Conservation (phyloP, 2,888 invertebrate genomes). For the Melieria omissa region DNA sequence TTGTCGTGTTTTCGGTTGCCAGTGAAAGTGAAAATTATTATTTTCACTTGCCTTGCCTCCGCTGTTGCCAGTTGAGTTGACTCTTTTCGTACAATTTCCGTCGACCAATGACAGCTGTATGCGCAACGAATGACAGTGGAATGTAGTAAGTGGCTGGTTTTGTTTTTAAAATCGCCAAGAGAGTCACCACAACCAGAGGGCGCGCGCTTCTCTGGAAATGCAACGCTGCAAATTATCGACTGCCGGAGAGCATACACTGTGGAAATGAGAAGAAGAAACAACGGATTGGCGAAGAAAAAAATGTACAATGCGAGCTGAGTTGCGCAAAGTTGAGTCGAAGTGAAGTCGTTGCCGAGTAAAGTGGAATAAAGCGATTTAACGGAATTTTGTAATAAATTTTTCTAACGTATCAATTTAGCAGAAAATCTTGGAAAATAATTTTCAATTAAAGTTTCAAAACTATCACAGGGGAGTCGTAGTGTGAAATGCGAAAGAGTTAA, state of each 20-base stretch:
- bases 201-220: background rate
- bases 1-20: too few relatives aligned
- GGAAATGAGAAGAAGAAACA: background rate
- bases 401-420: constrained; percentile 22
- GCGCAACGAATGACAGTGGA: too few relatives aligned
- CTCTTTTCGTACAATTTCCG: too few relatives aligned
- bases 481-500: too few relatives aligned
- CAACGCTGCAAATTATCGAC: background rate
- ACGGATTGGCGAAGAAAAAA: constrained; percentile 4
- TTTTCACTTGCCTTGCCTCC: too few relatives aligned
- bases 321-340: constrained; percentile 33
- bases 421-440: constrained; percentile 8
- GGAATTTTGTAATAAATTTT: constrained; percentile 18
- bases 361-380: constrained; percentile 20
- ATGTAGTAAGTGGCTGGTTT: too few relatives aligned
- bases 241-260: background rate
- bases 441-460: background rate
- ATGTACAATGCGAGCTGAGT: constrained; percentile 28
- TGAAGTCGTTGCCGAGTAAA: constrained; percentile 34
- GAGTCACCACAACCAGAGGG: too few relatives aligned
- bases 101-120: too few relatives aligned
- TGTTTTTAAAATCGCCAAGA: too few relatives aligned
- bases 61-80: too few relatives aligned
- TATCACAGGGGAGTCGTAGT: too few relatives aligned
- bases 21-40: too few relatives aligned